Evolutionary conservation across 2,113 vertebrate species (phyloP).

Genomic region (Polyodon spathula): DNA sequence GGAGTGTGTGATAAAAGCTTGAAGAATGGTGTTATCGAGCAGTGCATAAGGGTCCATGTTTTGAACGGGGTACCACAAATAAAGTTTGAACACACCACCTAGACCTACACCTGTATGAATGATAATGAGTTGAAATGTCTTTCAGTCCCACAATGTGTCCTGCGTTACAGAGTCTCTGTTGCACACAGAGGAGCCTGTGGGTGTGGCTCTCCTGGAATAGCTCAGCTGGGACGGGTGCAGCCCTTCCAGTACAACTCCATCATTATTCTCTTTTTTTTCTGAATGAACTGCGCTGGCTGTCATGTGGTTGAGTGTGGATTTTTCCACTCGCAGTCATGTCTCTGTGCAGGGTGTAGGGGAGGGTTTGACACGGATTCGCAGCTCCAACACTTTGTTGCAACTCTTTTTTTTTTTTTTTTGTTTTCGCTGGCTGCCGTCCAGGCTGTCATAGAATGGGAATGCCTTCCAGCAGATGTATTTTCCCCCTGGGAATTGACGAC

Average conservation of each 20-base stretch:
- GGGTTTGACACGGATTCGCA: not conserved
- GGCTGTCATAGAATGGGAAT: not conserved
- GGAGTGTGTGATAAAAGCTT: too few relatives aligned
- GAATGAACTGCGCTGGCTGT: conserved; percentile 21
- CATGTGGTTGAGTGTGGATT: not conserved
- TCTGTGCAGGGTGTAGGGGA: conserved; percentile 1
- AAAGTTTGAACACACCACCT: too few relatives aligned
- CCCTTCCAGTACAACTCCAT: not conserved
- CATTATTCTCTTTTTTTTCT: conserved; percentile 20
- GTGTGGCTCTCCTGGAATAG: too few relatives aligned
- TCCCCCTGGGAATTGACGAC: conserved; percentile 1
- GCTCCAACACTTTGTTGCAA: not conserved
- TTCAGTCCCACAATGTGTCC: too few relatives aligned
- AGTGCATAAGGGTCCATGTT: too few relatives aligned
- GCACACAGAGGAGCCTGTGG: too few relatives aligned
- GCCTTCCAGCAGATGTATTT: conserved; percentile 1
- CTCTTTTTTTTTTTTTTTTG: too few relatives aligned
- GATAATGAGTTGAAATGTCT: too few relatives aligned
- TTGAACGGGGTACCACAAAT: too few relatives aligned
- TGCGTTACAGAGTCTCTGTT: too few relatives aligned
- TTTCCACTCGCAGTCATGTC: conserved; percentile 6
- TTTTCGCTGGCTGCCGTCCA: conserved; percentile 1
- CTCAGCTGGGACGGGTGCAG: not conserved
- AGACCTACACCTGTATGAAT: too few relatives aligned
- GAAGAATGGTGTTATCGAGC: too few relatives aligned